These are phyloP conservation scores for Drosophila aff. DNA, from an alignment of 1,140 invertebrate genomes.

Conservation along the genomic window DNA sequence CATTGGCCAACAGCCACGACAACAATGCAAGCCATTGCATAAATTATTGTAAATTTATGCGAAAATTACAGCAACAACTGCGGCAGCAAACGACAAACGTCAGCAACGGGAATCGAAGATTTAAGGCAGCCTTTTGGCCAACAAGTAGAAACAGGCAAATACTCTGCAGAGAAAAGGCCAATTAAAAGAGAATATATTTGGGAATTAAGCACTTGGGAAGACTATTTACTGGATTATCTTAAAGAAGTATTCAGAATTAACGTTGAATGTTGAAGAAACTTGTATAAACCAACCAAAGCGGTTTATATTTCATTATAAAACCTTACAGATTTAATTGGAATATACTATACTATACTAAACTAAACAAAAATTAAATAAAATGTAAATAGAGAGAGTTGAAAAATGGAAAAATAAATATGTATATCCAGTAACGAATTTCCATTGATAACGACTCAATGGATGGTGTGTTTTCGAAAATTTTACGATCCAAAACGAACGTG, in stretches of 20 bases:
- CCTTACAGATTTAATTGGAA: neutral
- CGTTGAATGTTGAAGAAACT: neutral
- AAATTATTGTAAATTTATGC: constrained; percentile 77
- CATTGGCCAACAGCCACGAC: constrained; percentile 18
- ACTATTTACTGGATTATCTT: neutral
- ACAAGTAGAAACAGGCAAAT: constrained; percentile 15
- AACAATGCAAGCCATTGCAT: constrained; percentile 71
- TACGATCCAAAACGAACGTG: constrained; percentile 47
- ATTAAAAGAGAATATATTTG: neutral
- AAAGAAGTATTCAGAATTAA: neutral
- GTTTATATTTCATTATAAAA: neutral
- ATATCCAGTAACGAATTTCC: constrained; percentile 8
- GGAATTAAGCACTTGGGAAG: neutral
- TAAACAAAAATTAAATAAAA: neutral
- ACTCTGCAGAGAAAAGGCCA: neutral
- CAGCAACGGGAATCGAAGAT: constrained; percentile 38
- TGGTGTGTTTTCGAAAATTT: constrained; percentile 29
- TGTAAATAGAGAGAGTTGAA: constrained; percentile 6
- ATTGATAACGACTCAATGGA: constrained; percentile 25
- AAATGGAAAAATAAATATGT: neutral
- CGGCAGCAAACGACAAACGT: constrained; percentile 24
- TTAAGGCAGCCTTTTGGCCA: constrained; percentile 17
- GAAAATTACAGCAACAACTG: constrained; percentile 67
- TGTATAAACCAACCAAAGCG: too few species aligned
- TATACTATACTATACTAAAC: neutral